These are phyloP conservation scores for Drosophila kurseongensis DNA, from an alignment of 1,140 invertebrate species.

Conservation along the genomic window DNA sequence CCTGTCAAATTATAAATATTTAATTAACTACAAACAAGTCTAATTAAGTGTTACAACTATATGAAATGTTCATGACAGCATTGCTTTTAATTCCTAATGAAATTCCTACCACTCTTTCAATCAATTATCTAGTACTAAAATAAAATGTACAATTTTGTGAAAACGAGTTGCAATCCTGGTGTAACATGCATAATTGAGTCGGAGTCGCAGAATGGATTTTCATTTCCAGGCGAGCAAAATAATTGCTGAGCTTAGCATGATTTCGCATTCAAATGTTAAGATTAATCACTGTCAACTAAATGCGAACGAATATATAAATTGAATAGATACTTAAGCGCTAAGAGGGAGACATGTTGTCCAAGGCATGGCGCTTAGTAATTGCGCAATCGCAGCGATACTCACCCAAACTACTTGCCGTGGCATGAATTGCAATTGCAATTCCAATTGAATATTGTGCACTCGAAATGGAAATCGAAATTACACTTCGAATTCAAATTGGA, in stretches of 20 bases:
- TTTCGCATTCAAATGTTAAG: slow-evolving; percentile 69
- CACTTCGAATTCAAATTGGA: slow-evolving; percentile 48
- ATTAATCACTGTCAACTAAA: slow-evolving; percentile 80
- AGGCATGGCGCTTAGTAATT: slow-evolving; percentile 72
- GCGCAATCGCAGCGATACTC: slow-evolving; percentile 65
- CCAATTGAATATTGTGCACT: slow-evolving; percentile 40
- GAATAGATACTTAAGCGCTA: slow-evolving; percentile 67
- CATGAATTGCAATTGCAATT: slow-evolving; percentile 72
- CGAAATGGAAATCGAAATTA: slow-evolving; percentile 37
- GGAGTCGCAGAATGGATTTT: slow-evolving; percentile 3
- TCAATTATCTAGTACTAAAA: not conserved
- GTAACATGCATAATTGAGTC: slow-evolving; percentile 32
- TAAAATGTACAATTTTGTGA: not conserved
- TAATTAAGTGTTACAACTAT: not conserved
- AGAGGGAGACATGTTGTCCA: slow-evolving; percentile 40
- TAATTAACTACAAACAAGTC: not conserved
- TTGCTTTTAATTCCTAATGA: not conserved
- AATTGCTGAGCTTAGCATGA: slow-evolving; percentile 49
- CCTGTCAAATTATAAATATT: slow-evolving; percentile 1
- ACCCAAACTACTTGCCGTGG: slow-evolving; percentile 57
- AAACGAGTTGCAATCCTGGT: slow-evolving; percentile 10
- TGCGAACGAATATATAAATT: slow-evolving; percentile 53
- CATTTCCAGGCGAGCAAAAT: slow-evolving; percentile 39
- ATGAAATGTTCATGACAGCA: not conserved
- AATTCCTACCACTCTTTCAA: slow-evolving; percentile 5